Evolutionary conservation across 2,797 vertebrate species (phyloP).

Genomic region (Glyptemys insculpta): DNA sequence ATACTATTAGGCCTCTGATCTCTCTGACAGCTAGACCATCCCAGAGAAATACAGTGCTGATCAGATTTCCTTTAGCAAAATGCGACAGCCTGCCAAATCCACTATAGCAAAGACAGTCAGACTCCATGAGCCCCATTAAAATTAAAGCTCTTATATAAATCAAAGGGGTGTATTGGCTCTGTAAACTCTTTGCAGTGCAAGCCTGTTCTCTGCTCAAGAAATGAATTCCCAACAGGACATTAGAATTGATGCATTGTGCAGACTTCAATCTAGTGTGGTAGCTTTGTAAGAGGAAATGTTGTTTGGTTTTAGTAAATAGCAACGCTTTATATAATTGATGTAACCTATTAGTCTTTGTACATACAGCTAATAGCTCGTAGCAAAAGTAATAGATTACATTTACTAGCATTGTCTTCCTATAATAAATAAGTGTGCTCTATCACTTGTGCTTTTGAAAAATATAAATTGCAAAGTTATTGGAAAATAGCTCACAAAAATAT

Average conservation of each 20-base stretch:
- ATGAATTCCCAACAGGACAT: constrained; percentile 34
- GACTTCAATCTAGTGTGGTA: constrained; percentile 12
- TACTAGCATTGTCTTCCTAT: constrained; percentile 22
- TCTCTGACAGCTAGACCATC: background rate
- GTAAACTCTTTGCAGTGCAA: background rate
- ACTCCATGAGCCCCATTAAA: constrained; percentile 31
- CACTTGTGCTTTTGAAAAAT: constrained; percentile 63
- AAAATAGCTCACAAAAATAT: constrained; percentile 73
- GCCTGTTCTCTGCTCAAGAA: constrained; percentile 24
- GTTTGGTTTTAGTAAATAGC: constrained; percentile 41
- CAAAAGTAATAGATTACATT: constrained; percentile 59
- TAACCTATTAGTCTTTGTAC: constrained; percentile 62
- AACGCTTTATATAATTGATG: constrained; percentile 47
- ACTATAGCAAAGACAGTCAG: background rate
- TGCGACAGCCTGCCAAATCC: background rate
- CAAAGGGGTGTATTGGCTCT: background rate
- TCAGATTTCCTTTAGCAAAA: background rate
- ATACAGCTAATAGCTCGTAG: constrained; percentile 58
- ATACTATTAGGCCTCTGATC: background rate
- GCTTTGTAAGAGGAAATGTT: constrained; percentile 23
- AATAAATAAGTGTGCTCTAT: constrained; percentile 35
- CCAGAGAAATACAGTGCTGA: background rate
- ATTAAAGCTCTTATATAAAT: constrained; percentile 41
- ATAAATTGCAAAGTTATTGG: constrained; percentile 66
- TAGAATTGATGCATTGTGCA: constrained; percentile 11